Conservation (phyloP, 1,140 invertebrate genomes). For the Leptinotarsa lineolata region DNA sequence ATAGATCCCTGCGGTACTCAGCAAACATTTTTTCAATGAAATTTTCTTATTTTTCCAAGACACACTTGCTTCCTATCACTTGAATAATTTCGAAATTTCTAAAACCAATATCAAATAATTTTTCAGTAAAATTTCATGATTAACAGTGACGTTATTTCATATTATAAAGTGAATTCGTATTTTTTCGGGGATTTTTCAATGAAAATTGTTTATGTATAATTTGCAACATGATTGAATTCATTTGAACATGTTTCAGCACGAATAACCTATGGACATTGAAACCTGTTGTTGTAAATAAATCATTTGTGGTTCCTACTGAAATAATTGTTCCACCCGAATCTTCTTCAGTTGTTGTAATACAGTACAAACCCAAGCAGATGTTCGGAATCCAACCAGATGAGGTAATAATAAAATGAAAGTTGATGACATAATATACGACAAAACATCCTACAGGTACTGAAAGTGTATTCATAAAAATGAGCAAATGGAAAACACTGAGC, state of each 20-base stretch:
- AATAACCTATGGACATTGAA: slow-evolving; percentile 48
- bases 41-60: no score
- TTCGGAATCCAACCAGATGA: neutral
- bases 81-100: no score
- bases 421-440: no score
- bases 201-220: no score
- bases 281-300: slow-evolving; percentile 52
- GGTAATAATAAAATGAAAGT: no score
- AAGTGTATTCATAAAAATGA: neutral
- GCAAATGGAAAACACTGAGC: neutral
- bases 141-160: neutral
- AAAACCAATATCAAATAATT: no score
- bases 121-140: no score
- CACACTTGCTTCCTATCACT: no score
- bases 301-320: slow-evolving; percentile 40
- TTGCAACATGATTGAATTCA: no score
- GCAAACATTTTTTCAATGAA: no score
- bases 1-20: no score
- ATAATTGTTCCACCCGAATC: slow-evolving; percentile 15
- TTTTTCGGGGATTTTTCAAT: neutral
- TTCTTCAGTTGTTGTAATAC: neutral
- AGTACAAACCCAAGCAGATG: slow-evolving; percentile 24
- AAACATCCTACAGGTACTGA: neutral
- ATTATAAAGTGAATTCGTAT: neutral
- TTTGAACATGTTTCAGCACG: no score